A percentile compares a stretch with the other conserved stretches of the same genome.
Conservation (phyloP, 2,888 invertebrate species). For the Epistrophe eligans region DNA sequence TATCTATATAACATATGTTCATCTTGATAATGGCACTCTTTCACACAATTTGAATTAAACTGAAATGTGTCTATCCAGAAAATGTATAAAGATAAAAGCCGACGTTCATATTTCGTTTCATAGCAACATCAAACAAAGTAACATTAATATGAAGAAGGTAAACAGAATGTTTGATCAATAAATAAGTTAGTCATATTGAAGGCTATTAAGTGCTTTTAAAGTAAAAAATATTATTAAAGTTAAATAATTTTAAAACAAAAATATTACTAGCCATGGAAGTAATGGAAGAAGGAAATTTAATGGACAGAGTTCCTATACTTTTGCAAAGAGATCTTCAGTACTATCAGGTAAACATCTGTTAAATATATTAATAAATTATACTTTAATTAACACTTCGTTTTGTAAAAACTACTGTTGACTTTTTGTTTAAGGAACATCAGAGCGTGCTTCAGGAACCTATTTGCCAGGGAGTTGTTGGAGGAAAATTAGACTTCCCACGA, state of each 20-base stretch:
- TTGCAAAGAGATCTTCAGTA: slow-evolving; percentile 93
- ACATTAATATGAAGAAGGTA: too few species aligned
- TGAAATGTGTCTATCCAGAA: too few species aligned
- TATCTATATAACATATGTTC: too few species aligned
- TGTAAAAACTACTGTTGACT: not conserved
- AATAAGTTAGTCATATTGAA: not conserved
- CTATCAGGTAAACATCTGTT: slow-evolving; percentile 87
- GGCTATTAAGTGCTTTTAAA: not conserved
- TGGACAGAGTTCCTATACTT: slow-evolving; percentile 92
- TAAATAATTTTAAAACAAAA: slow-evolving; percentile 7
- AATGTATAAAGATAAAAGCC: too few species aligned
- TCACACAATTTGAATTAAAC: too few species aligned
- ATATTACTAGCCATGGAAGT: slow-evolving; percentile 88
- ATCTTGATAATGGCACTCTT: too few species aligned
- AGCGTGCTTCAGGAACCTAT: slow-evolving; percentile 91
- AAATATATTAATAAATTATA: not conserved
- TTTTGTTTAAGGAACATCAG: slow-evolving; percentile 86
- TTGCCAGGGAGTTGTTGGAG: slow-evolving; percentile 92
- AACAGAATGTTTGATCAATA: slow-evolving; percentile 43
- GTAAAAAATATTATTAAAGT: not conserved
- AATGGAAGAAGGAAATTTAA: slow-evolving; percentile 95
- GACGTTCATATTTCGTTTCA: too few species aligned
- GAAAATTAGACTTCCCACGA: slow-evolving; percentile 91
- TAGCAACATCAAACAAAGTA: too few species aligned
- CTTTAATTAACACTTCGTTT: not conserved